Base-by-base conservation (phyloP, 2,888 invertebrate species). In the Ypsolopha sequella region DNA sequence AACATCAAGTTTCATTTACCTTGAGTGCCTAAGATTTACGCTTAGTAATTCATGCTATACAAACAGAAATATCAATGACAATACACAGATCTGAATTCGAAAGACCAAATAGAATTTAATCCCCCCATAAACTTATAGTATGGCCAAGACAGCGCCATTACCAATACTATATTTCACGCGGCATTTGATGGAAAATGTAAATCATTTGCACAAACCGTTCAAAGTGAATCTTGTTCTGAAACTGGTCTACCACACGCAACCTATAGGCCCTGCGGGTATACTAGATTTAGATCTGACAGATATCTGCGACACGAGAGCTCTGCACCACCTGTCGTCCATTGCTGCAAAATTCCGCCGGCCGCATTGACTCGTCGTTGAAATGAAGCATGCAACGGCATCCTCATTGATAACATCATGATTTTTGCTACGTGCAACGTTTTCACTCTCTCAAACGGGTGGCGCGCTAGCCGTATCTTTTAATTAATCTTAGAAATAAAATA, bases 401-500 rank as follows among this genome's bases (percentile, higher is more conserved):
- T 9, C 2, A 39, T 9, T 24, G 24, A 24, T 24, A 24, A 24
- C 24, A 24, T 24, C 24, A 24, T 24, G 24, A 4, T 24, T 24
- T 24, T 24, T 24, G 24, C 2, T 24, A 24, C 4, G 4, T 24
- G 24, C 24, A 24, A 62, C 68, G 72, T 78, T 82, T 81, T 81
- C 78, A 77, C 78, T 80, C 70, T 76, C 70, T 63, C 56, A 61
- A 61, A 66, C 66, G 63, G 62, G 64, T 56, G 62, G 63, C 64
- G 66, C 64, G 66, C 60, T 7, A 13, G 61, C 63, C 66, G 62
- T 84, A 85, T 85, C 84, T 79, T 85, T 82, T 84, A 85, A 84
- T 85, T 85, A 81, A 85, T 84, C 82, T 80, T 53, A 66, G 73
- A 73, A 76, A 76, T 76, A 78, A 76, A 77, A 80, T 81, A 72